Evolutionary conservation across 2,113 vertebrate species (phyloP), one percentile per base, ranked within the genome.

Genomic region (Nyctibius bracteatus): DNA sequence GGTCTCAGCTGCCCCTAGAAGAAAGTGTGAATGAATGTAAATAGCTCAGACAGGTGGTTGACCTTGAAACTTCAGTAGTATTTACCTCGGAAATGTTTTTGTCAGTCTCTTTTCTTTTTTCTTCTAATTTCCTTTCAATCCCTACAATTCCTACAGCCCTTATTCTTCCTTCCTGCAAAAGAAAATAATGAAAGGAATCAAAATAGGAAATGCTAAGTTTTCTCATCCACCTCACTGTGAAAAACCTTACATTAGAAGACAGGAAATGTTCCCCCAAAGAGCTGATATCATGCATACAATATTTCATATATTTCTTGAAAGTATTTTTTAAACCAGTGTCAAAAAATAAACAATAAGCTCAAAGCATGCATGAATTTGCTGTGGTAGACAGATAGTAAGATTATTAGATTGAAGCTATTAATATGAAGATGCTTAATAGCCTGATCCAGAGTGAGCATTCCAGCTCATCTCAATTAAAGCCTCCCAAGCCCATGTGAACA

Each of bases 61-160:
- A 91, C 80, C 47, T 78, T 94, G 86, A 95, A 81, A 91, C n/a
- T 74, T 67, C 23, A 86, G 31, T 82, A 88, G 65, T 59, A 86
- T 90, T 97, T 98, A 99, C 99, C 99, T 99, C 99, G 30, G 99
- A 99, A 98, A 99, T 99, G 97, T 99, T 99, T 98, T 99, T 99
- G 98, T 99, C 99, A 1, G 98, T 99, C 98, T 99, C 99, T 98
- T 99, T 99, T 97, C 99, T 99, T 97, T 98, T 99, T 98, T 99
- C 99, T 97, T 99, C 99, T 75, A 99, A 98, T 96, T 99, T 99
- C 97, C 99, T 98, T 97, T 99, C 99, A 28, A 99, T 99, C 66
- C 99, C 99, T 85, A 99, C 99, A 97, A 99, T 99, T 93, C 99
- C 99, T 86, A 99, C 99, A 31, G 99, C 99, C 30, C 99, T 98